Evolutionary conservation across 1,140 invertebrate species (phyloP).

Genomic region (Drosophila sp.): DNA sequence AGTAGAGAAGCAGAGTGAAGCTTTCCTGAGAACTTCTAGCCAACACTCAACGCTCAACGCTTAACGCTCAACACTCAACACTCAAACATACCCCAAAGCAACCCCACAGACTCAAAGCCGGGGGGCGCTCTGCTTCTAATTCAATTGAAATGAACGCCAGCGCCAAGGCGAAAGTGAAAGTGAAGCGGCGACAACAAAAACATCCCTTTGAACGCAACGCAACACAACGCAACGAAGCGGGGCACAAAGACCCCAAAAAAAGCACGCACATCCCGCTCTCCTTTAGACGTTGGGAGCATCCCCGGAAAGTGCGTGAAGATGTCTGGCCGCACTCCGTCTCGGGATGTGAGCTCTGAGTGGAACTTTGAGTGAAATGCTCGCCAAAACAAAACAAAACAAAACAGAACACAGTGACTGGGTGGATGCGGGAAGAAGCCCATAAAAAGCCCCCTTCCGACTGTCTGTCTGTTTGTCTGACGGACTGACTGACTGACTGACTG

Average conservation of each 20-base stretch:
- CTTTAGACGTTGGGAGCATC: conserved; percentile 7
- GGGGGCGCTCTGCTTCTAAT: conserved; percentile 47
- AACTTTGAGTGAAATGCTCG: conserved; percentile 63
- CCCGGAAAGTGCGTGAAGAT: conserved; percentile 63
- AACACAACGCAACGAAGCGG: conserved; percentile 38
- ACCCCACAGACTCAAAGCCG: conserved; percentile 3
- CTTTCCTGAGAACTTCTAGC: conserved; percentile 46
- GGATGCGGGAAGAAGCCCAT: conserved; percentile 26
- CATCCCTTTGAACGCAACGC: conserved; percentile 71
- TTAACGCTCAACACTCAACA: background rate
- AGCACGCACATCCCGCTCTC: conserved; percentile 27
- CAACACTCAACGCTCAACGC: background rate
- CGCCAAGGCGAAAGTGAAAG: conserved; percentile 53
- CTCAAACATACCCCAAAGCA: background rate
- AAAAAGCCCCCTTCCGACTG: conserved; percentile 52
- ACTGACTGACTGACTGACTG: background rate
- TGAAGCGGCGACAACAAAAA: conserved; percentile 47
- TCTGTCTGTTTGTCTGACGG: background rate
- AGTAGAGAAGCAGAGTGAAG: conserved; percentile 71
- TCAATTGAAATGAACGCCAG: conserved; percentile 64
- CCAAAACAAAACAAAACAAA: conserved; percentile 15
- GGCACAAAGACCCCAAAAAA: conserved; percentile 23
- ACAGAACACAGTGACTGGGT: conserved; percentile 29
- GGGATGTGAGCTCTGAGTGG: conserved; percentile 14
- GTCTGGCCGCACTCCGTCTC: conserved; percentile 3